These are phyloP conservation scores for Caenorhabditis panamensis DNA, from an alignment of 2,888 invertebrate genomes.

Conservation along the genomic window DNA sequence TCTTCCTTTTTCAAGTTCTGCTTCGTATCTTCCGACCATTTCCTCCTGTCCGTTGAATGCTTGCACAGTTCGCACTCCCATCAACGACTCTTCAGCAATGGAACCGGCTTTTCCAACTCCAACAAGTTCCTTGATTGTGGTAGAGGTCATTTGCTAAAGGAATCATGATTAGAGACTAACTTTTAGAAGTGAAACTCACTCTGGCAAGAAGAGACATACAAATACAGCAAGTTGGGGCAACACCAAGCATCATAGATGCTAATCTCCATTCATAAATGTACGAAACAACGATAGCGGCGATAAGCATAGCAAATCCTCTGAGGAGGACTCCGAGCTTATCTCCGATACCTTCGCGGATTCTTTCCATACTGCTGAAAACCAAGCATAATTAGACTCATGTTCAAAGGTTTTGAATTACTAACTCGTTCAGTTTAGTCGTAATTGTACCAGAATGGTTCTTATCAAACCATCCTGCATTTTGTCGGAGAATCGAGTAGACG, in stretches of 20 bases:
- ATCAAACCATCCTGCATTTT: slow-evolving; percentile 78
- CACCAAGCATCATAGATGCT: slow-evolving; percentile 73
- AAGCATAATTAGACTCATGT: neutral
- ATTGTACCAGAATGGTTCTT: slow-evolving; percentile 74
- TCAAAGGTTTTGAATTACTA: slow-evolving; percentile 11
- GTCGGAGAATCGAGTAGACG: slow-evolving; percentile 71
- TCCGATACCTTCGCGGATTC: slow-evolving; percentile 75
- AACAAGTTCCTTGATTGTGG: slow-evolving; percentile 69
- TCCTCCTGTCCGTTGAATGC: slow-evolving; percentile 76
- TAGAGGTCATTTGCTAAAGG: slow-evolving; percentile 71
- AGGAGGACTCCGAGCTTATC: slow-evolving; percentile 77
- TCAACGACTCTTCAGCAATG: slow-evolving; percentile 76
- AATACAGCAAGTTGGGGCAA: slow-evolving; percentile 72
- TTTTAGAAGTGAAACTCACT: slow-evolving; percentile 39
- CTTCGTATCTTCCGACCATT: slow-evolving; percentile 71
- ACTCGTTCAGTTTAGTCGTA: slow-evolving; percentile 76
- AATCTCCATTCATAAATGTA: slow-evolving; percentile 77
- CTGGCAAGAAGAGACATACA: slow-evolving; percentile 75
- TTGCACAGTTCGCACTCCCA: slow-evolving; percentile 77
- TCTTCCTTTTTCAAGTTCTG: slow-evolving; percentile 68
- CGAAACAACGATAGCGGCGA: slow-evolving; percentile 69
- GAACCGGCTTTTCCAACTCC: slow-evolving; percentile 75
- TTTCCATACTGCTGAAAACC: slow-evolving; percentile 62
- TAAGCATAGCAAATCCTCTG: slow-evolving; percentile 73
- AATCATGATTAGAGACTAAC: neutral